Percentiles rank a stretch among this genome's conserved stretches.
These are phyloP conservation scores for Cantharis lateralis DNA, from an alignment of 2,888 invertebrate genomes.

Conservation along the genomic window DNA sequence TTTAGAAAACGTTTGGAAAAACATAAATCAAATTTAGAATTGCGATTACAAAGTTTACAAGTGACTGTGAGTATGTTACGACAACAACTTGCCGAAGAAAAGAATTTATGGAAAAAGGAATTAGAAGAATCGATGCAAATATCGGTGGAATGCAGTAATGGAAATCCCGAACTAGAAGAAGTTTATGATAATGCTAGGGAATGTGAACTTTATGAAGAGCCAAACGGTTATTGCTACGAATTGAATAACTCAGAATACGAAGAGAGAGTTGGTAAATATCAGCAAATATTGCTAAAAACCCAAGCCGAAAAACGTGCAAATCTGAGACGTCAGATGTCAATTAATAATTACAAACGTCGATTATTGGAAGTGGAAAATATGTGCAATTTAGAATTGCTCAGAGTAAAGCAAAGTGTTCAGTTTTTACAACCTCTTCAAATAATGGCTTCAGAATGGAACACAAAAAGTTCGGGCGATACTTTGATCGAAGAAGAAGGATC, in stretches of 20 bases:
- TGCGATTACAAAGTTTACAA: slow-evolving; percentile 44
- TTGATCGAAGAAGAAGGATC: neutral
- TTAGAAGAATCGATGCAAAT: slow-evolving; percentile 40
- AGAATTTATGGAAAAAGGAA: slow-evolving; percentile 50
- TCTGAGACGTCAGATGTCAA: slow-evolving; percentile 48
- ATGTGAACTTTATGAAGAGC: neutral
- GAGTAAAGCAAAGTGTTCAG: slow-evolving; percentile 51
- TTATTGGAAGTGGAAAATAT: slow-evolving; percentile 55
- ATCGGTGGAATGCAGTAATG: neutral
- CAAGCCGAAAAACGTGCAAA: slow-evolving; percentile 47
- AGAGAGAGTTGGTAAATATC: slow-evolving; percentile 45
- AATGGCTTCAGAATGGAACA: slow-evolving; percentile 53
- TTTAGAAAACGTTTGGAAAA: slow-evolving; percentile 15
- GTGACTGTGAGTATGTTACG: slow-evolving; percentile 45
- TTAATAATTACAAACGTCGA: slow-evolving; percentile 51
- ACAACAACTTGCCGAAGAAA: slow-evolving; percentile 45
- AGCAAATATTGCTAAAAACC: slow-evolving; percentile 44
- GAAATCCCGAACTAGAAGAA: slow-evolving; percentile 35
- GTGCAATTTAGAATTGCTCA: slow-evolving; percentile 53
- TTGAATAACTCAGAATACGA: slow-evolving; percentile 46
- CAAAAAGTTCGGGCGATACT: neutral
- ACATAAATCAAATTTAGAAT: slow-evolving; percentile 40
- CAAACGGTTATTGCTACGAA: slow-evolving; percentile 32
- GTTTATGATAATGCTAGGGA: slow-evolving; percentile 26
- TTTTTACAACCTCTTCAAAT: slow-evolving; percentile 51